Percentiles rank a stretch among this genome's conserved stretches.
phyloP scores from a whole-genome alignment of 2,888 invertebrate species.

The Trachelus tabidus region DNA sequence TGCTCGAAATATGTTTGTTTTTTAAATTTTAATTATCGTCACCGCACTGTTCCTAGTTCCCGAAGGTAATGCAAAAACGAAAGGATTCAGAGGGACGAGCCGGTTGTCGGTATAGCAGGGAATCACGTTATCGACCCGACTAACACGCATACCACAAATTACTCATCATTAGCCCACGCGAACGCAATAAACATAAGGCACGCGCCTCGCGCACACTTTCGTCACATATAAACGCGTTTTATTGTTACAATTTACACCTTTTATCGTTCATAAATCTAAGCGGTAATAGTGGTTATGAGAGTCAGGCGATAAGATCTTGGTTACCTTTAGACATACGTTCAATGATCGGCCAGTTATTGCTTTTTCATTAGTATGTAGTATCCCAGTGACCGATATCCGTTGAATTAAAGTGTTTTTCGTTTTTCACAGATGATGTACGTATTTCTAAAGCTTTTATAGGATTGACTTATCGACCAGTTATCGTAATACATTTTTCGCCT shows the following conservation, averaged over 20 bases:
- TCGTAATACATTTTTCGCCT: neutral
- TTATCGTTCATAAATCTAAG: conserved; percentile 56
- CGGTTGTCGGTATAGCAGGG: conserved; percentile 21
- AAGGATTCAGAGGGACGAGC: neutral
- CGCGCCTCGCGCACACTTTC: conserved; percentile 37
- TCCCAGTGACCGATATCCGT: neutral
- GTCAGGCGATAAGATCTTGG: conserved; percentile 44
- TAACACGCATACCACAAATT: conserved; percentile 32
- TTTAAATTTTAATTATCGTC: neutral
- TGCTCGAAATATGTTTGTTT: neutral
- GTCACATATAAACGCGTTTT: conserved; percentile 48
- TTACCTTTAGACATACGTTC: conserved; percentile 33
- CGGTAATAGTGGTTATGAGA: conserved; percentile 47
- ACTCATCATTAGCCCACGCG: conserved; percentile 31
- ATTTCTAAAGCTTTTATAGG: neutral
- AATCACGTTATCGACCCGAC: conserved; percentile 28
- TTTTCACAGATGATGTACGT: neutral
- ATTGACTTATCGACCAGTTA: neutral
- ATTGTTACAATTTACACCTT: conserved; percentile 57
- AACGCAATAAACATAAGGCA: conserved; percentile 43
- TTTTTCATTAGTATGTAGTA: neutral
- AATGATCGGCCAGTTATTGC: conserved; percentile 14
- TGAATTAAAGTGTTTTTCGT: neutral
- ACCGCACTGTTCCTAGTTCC: neutral
- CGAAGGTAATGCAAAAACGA: neutral